These are phyloP conservation scores for Sciurus carolinensis DNA, from an alignment of 2,797 vertebrate genomes.

Conservation along the genomic window DNA sequence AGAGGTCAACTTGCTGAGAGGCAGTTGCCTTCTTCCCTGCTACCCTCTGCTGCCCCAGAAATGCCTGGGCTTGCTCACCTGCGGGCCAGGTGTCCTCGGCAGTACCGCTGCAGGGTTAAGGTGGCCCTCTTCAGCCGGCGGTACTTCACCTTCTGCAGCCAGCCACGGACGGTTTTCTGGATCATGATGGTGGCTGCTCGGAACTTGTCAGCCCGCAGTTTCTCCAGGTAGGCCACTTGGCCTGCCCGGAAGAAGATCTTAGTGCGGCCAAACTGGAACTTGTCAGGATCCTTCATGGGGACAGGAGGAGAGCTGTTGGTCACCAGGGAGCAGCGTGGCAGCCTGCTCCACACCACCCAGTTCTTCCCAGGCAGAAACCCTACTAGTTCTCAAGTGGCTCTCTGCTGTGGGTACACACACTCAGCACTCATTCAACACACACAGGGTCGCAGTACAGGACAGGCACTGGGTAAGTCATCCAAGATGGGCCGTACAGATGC, in stretches of 20 bases:
- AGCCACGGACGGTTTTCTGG: conserved; percentile 96
- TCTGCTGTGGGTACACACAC: no score
- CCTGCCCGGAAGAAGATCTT: conserved; percentile 99
- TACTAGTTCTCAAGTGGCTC: accelerated
- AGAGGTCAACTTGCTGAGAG: no score
- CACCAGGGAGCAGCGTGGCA: background rate
- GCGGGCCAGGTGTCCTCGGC: conserved; percentile 94
- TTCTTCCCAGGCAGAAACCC: background rate
- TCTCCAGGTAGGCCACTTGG: conserved; percentile 98
- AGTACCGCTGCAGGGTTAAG: conserved; percentile 92
- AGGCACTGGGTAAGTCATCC: background rate
- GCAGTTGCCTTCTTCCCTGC: accelerated
- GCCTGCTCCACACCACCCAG: accelerated
- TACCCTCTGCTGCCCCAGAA: accelerated
- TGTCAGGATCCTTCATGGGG: conserved; percentile 94
- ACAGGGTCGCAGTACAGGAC: background rate
- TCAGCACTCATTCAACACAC: background rate
- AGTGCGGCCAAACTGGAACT: conserved; percentile 97
- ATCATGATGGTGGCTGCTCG: conserved; percentile 96
- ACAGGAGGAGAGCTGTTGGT: conserved; percentile 74
- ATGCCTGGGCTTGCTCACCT: conserved; percentile 88
- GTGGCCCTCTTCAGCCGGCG: conserved; percentile 89
- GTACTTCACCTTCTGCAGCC: conserved; percentile 94
- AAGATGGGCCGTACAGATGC: background rate
- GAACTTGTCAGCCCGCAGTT: conserved; percentile 95